phyloP scores from a whole-genome alignment of 2,113 vertebrate genomes.

The Riparia riparia region DNA sequence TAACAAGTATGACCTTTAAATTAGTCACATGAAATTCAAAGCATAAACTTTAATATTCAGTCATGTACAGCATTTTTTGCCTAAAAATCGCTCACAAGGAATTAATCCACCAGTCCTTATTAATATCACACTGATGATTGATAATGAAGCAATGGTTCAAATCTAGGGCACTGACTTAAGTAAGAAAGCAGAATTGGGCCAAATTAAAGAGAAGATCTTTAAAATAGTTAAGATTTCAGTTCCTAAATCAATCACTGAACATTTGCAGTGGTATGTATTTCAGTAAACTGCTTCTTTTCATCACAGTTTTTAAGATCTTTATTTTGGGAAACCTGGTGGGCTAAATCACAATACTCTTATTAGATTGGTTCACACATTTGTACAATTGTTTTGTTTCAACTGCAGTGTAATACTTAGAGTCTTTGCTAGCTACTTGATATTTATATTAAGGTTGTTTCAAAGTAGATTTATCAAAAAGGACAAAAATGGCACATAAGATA shows the following conservation, averaged over 20 bases:
- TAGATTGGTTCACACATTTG: not conserved
- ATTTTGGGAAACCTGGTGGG: not conserved
- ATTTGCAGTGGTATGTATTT: not conserved
- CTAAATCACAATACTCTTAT: not conserved
- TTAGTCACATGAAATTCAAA: conserved; percentile 81
- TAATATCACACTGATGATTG: not conserved
- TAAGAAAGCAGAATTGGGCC: not conserved
- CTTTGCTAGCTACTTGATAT: not conserved
- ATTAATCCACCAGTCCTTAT: not conserved
- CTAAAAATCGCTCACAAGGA: not conserved
- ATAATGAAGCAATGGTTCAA: not conserved
- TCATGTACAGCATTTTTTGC: conserved; percentile 1
- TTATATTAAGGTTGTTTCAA: not conserved
- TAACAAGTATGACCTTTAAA: conserved; percentile 77
- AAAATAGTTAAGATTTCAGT: not conserved
- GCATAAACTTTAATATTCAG: conserved; percentile 68
- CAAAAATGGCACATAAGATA: not conserved
- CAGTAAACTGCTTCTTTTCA: not conserved
- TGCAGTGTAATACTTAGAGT: not conserved
- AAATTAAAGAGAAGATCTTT: not conserved
- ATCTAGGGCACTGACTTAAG: not conserved
- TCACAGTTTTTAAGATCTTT: not conserved
- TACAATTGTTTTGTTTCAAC: not conserved
- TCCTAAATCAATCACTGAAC: not conserved
- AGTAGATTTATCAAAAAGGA: not conserved